Conservation (phyloP, 2,113 vertebrate species). For the Jacana jacana region DNA sequence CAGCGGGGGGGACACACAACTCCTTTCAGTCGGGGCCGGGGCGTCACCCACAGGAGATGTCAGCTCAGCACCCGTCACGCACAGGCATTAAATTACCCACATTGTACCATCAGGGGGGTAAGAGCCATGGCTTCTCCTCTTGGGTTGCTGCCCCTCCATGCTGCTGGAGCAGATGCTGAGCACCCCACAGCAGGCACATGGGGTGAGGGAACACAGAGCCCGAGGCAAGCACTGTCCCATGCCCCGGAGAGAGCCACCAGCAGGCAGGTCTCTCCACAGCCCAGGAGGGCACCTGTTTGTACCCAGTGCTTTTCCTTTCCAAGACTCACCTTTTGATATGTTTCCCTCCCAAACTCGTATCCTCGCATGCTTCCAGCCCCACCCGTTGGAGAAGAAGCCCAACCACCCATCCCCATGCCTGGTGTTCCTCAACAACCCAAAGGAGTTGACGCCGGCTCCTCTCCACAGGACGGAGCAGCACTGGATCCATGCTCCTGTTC, state of each 20-base stretch:
- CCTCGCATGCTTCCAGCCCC: background rate
- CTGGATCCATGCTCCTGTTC: background rate
- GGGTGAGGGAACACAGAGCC: background rate
- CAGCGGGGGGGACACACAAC: background rate
- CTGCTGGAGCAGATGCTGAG: background rate
- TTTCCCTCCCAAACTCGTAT: background rate
- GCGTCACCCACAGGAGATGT: background rate
- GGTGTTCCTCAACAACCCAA: background rate
- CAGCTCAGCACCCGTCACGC: background rate
- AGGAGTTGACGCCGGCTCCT: background rate
- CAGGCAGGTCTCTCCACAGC: background rate
- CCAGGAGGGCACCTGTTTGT: rapidly evolving
- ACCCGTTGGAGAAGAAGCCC: background rate
- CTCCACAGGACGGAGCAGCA: background rate
- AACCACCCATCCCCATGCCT: background rate
- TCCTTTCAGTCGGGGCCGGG: background rate
- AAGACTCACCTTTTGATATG: background rate
- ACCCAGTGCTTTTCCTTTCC: background rate
- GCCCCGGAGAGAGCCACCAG: background rate
- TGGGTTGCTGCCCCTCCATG: rapidly evolving
- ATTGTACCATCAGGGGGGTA: background rate
- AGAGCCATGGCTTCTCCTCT: background rate
- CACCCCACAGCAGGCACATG: background rate
- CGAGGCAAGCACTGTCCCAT: rapidly evolving
- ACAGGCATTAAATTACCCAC: rapidly evolving